Evolutionary conservation across 2,113 vertebrate species (phyloP).

Genomic region (Tapirus terrestris): DNA sequence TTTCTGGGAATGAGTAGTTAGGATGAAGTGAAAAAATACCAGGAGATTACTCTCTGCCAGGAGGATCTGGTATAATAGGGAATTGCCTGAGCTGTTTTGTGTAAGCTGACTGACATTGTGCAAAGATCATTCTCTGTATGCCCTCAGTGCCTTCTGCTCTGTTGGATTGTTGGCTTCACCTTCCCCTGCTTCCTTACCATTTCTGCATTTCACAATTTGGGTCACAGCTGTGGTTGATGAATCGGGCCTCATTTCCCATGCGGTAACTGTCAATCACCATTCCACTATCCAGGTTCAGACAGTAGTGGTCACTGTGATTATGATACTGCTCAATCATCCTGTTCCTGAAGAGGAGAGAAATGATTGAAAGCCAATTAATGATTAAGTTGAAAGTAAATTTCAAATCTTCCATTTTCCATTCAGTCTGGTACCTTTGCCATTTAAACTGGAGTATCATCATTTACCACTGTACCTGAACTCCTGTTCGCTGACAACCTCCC

Average conservation of each 20-base stretch:
- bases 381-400: slow-evolving; percentile 30
- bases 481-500: slow-evolving; percentile 98
- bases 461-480: slow-evolving; percentile 92
- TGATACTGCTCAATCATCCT: slow-evolving; percentile 96
- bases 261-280: slow-evolving; percentile 99
- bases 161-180: not conserved
- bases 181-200: slow-evolving; percentile 89
- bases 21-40: not conserved
- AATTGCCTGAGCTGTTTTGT: not conserved
- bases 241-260: slow-evolving; percentile 99
- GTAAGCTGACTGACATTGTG: not conserved
- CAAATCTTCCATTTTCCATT: not conserved
- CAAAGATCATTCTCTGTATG: not conserved
- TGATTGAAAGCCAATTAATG: slow-evolving; percentile 29
- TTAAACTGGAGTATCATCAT: not conserved
- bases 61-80: not conserved
- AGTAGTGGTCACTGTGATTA: slow-evolving; percentile 98
- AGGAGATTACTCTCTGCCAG: not conserved
- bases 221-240: slow-evolving; percentile 99
- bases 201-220: slow-evolving; percentile 99
- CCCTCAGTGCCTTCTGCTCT: not conserved
- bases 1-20: not conserved
- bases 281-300: slow-evolving; percentile 97
- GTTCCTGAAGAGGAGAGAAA: slow-evolving; percentile 83
- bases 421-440: not conserved